Evolutionary conservation across 2,888 invertebrate species (phyloP).

Genomic region (Sclerodermus sp.): DNA sequence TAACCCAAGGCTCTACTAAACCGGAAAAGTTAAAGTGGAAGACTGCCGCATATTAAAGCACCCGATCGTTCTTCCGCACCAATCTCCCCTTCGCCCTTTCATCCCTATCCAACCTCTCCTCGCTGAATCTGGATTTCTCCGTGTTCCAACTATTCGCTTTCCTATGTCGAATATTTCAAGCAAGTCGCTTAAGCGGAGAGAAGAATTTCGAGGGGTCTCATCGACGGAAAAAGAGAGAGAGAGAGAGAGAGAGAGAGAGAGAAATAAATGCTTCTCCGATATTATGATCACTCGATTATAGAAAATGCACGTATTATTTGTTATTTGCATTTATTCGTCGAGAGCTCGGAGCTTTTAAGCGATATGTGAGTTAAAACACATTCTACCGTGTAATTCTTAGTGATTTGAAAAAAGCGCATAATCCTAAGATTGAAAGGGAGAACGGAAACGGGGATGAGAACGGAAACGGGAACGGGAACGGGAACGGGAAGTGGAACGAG

Average conservation of each 20-base stretch:
- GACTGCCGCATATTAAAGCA: slow-evolving; percentile 45
- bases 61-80: background rate
- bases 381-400: no score
- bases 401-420: no score
- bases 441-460: no score
- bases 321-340: no score
- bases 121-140: background rate
- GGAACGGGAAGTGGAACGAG: no score
- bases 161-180: slow-evolving; percentile 30
- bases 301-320: no score
- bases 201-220: no score
- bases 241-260: slow-evolving; percentile 4
- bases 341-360: no score
- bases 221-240: slow-evolving; percentile 2
- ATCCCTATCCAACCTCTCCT: background rate
- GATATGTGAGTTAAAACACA: no score
- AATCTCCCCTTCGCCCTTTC: background rate
- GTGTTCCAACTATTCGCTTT: slow-evolving; percentile 3
- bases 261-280: slow-evolving; percentile 4
- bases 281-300: no score
- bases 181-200: slow-evolving; percentile 19
- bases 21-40: slow-evolving; percentile 50
- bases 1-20: slow-evolving; percentile 44
- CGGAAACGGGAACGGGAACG: no score
- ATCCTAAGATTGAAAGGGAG: no score